These are phyloP conservation scores for Drosophila maculinotata DNA, from an alignment of 2,888 invertebrate species.

Conservation along the genomic window DNA sequence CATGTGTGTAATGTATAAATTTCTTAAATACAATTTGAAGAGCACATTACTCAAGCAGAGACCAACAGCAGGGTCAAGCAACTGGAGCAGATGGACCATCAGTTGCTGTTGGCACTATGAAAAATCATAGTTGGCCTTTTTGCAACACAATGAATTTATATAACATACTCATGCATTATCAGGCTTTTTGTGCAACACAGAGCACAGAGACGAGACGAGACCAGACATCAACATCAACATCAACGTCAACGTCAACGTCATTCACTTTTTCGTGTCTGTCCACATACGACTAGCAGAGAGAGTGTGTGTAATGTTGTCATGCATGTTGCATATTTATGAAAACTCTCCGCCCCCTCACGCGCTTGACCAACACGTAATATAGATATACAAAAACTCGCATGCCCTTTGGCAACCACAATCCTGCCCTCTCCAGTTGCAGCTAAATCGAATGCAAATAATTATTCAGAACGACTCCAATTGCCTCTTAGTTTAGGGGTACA, in stretches of 20 bases:
- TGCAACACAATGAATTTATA: slow-evolving; percentile 38
- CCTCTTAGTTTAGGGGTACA: not conserved
- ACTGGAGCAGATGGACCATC: slow-evolving; percentile 18
- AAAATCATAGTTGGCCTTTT: slow-evolving; percentile 16
- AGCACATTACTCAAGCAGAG: slow-evolving; percentile 50
- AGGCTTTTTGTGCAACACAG: slow-evolving; percentile 32
- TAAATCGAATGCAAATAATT: slow-evolving; percentile 70
- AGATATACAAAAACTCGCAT: slow-evolving; percentile 12
- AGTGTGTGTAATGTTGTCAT: slow-evolving; percentile 22
- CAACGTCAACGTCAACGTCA: slow-evolving; percentile 64
- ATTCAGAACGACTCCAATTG: slow-evolving; percentile 49
- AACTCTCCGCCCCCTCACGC: slow-evolving; percentile 12
- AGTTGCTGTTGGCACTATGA: slow-evolving; percentile 18
- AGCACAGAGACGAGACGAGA: slow-evolving; percentile 41
- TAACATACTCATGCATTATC: slow-evolving; percentile 24
- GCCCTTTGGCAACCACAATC: slow-evolving; percentile 5
- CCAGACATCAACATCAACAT: slow-evolving; percentile 34
- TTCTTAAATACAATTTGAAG: slow-evolving; percentile 70
- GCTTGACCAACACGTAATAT: slow-evolving; percentile 22
- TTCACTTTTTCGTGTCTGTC: slow-evolving; percentile 22
- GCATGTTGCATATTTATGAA: slow-evolving; percentile 71
- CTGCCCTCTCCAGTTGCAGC: not conserved
- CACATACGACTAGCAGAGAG: slow-evolving; percentile 14
- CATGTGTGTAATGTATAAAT: slow-evolving; percentile 69
- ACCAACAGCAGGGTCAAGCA: not conserved